Percentiles rank a stretch among this genome's conserved stretches.
phyloP scores from a whole-genome alignment of 2,113 vertebrate species.

The Oryzias melastigma region DNA sequence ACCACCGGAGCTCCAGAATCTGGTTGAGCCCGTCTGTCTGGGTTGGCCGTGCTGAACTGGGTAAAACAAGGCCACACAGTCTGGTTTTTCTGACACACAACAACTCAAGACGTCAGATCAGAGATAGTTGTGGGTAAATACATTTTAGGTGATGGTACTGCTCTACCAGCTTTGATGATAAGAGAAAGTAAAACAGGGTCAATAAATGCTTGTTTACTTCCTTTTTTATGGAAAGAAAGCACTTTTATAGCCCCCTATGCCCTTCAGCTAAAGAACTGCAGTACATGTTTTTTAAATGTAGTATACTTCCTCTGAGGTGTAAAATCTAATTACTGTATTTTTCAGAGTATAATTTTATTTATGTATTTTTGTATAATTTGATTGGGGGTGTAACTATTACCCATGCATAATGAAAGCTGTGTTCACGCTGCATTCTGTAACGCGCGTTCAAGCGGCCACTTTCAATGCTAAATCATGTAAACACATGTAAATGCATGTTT shows the following conservation, averaged over 20 bases:
- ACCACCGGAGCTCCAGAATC: conserved; percentile 18
- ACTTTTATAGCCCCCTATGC: conserved; percentile 15
- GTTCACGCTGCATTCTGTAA: too few relatives aligned
- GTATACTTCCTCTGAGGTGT: conserved; percentile 4
- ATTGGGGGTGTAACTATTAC: too few relatives aligned
- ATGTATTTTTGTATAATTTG: too few relatives aligned
- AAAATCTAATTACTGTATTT: background rate
- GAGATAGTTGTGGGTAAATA: background rate
- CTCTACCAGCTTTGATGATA: background rate
- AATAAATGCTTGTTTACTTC: background rate
- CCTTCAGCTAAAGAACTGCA: conserved; percentile 1
- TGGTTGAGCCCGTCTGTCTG: conserved; percentile 50
- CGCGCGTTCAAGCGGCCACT: too few relatives aligned
- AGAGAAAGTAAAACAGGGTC: background rate
- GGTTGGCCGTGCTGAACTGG: background rate
- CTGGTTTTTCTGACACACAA: background rate
- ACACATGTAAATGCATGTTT: too few relatives aligned
- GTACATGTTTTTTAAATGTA: background rate
- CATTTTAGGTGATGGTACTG: background rate
- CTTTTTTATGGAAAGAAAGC: conserved; percentile 21
- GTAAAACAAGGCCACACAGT: background rate
- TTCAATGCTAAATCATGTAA: too few relatives aligned
- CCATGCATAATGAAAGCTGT: too few relatives aligned
- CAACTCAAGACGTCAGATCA: conserved; percentile 3
- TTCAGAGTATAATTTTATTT: background rate